These are phyloP conservation scores for Pammene fasciana DNA, from an alignment of 2,888 invertebrate genomes.

Conservation along the genomic window DNA sequence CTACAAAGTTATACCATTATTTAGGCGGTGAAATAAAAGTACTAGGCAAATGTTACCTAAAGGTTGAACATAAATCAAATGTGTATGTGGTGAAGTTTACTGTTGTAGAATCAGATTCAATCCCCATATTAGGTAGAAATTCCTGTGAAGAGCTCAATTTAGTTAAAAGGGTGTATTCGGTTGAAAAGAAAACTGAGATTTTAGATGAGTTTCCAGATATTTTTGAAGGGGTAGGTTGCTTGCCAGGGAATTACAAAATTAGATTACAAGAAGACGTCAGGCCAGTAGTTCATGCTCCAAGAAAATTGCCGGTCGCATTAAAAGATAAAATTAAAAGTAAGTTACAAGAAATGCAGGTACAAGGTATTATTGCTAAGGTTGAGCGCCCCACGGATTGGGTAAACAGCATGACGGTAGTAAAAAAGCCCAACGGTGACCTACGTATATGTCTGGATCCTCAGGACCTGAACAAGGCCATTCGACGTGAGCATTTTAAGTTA, in stretches of 20 bases:
- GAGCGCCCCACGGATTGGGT: constrained; percentile 12
- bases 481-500: constrained; percentile 42
- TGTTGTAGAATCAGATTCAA: no score
- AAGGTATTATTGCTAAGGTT: constrained; percentile 41
- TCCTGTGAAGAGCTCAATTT: constrained; percentile 44
- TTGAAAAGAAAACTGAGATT: constrained; percentile 10
- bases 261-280: constrained; percentile 27
- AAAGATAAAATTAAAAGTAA: constrained; percentile 33
- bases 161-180: constrained; percentile 39
- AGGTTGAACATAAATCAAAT: constrained; percentile 40
- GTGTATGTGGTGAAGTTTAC: constrained; percentile 22
- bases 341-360: constrained; percentile 34
- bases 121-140: background rate
- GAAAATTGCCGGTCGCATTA: constrained; percentile 35
- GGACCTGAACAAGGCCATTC: constrained; percentile 41
- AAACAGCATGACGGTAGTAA: constrained; percentile 8
- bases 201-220: constrained; percentile 24
- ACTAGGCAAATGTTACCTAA: constrained; percentile 43
- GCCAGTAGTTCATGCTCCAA: constrained; percentile 32
- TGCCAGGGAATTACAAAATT: constrained; percentile 36
- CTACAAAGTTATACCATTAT: no score
- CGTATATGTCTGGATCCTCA: constrained; percentile 42
- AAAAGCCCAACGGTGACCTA: no score
- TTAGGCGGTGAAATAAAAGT: constrained; percentile 33
- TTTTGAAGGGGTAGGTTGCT: constrained; percentile 14